Percentiles rank a stretch among this genome's conserved stretches.
phyloP scores from a whole-genome alignment of 2,888 invertebrate genomes.

The Synergus umbraculus region DNA sequence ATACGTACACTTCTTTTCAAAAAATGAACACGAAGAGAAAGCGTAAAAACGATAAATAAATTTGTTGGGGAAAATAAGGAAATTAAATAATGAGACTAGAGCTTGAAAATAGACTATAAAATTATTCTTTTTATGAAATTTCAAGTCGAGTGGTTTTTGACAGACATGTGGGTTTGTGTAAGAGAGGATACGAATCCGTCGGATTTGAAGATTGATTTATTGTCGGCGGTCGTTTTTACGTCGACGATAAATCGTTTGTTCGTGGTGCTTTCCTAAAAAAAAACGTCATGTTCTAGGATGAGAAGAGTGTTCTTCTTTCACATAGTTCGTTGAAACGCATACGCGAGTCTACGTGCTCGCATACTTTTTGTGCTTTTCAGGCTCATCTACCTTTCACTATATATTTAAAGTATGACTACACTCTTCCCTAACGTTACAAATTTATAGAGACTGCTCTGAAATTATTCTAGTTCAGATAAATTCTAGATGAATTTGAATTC shows the following conservation, averaged over 20 bases:
- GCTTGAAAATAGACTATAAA: neutral
- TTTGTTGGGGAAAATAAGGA: too few species aligned
- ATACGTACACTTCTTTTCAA: too few species aligned
- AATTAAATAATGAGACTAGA: too few species aligned
- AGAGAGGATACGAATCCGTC: slow-evolving; percentile 42
- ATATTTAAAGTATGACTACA: too few species aligned
- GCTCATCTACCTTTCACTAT: neutral
- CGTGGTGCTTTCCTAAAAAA: neutral
- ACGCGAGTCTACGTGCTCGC: neutral
- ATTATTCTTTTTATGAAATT: neutral
- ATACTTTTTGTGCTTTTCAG: neutral
- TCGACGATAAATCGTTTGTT: slow-evolving; percentile 44
- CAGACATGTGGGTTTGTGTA: slow-evolving; percentile 8
- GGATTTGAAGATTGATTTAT: slow-evolving; percentile 44
- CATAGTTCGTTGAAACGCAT: slow-evolving; percentile 31
- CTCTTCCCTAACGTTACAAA: too few species aligned
- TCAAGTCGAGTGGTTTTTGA: neutral
- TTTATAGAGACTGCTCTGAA: too few species aligned
- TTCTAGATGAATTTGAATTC: neutral
- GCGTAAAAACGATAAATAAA: too few species aligned
- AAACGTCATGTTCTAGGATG: neutral
- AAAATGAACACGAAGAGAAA: too few species aligned
- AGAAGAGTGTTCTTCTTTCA: slow-evolving; percentile 39
- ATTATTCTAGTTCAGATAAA: neutral
- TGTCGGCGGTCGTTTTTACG: slow-evolving; percentile 42